Evolutionary conservation across 1,140 invertebrate genomes (phyloP).

Genomic region (Magallana ariakensis): DNA sequence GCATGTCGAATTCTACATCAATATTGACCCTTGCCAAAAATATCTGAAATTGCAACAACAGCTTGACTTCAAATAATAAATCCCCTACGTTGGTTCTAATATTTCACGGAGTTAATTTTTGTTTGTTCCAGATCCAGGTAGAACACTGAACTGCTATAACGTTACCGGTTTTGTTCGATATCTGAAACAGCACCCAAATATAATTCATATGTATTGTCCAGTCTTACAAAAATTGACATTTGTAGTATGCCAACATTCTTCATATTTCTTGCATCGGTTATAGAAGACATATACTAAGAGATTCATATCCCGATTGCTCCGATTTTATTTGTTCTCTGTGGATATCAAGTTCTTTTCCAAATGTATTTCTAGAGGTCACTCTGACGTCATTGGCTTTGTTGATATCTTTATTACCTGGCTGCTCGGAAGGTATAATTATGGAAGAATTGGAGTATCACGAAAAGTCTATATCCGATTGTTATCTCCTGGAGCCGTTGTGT

Average conservation of each 20-base stretch:
- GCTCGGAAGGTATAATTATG: constrained; percentile 2
- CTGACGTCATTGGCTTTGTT: constrained; percentile 20
- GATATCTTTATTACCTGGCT: neutral
- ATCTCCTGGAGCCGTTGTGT: neutral
- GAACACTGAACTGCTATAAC: neutral
- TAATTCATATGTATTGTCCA: neutral
- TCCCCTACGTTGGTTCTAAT: constrained; percentile 9
- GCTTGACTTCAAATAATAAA: neutral
- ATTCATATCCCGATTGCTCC: neutral
- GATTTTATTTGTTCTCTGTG: neutral
- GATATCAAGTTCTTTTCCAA: neutral
- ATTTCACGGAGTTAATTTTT: constrained; percentile 5
- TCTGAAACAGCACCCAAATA: neutral
- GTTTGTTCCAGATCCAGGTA: neutral
- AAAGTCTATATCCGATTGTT: neutral
- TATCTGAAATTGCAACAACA: neutral
- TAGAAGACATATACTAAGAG: neutral
- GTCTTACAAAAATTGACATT: neutral
- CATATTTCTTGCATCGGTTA: neutral
- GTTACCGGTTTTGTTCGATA: constrained; percentile 21
- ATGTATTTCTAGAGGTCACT: neutral
- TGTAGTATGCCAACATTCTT: neutral
- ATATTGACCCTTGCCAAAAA: constrained; percentile 25
- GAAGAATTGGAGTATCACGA: neutral
- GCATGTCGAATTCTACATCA: neutral